These are phyloP conservation scores for Heliothis virescens DNA, from an alignment of 1,140 invertebrate species.

Conservation along the genomic window DNA sequence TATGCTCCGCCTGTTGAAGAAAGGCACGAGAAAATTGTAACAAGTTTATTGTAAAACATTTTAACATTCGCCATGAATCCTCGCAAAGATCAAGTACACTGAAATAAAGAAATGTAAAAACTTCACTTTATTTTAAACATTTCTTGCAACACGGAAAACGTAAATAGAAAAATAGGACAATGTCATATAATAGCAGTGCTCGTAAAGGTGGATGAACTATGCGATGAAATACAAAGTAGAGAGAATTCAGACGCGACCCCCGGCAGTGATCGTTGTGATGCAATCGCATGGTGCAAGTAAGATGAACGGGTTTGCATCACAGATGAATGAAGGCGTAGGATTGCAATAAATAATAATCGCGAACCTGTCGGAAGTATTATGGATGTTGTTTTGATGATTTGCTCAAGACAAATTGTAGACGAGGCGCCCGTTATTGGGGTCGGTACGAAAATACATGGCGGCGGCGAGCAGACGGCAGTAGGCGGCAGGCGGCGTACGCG, in stretches of 20 bases:
- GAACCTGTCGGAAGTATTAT: slow-evolving; percentile 66
- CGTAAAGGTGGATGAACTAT: slow-evolving; percentile 36
- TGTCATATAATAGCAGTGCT: slow-evolving; percentile 35
- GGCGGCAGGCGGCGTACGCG: slow-evolving; percentile 82
- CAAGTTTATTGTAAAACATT: slow-evolving; percentile 26
- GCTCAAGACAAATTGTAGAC: slow-evolving; percentile 83
- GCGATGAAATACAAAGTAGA: slow-evolving; percentile 9
- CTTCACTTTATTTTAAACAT: slow-evolving; percentile 23
- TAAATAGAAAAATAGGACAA: slow-evolving; percentile 43
- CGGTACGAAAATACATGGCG: slow-evolving; percentile 83
- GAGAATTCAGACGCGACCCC: not conserved
- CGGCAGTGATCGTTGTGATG: not conserved
- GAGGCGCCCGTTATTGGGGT: slow-evolving; percentile 81
- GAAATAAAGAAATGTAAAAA: slow-evolving; percentile 23
- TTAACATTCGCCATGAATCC: slow-evolving; percentile 8
- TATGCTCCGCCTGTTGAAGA: not conserved
- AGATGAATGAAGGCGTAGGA: slow-evolving; percentile 56
- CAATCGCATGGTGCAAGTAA: slow-evolving; percentile 10
- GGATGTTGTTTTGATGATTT: slow-evolving; percentile 79
- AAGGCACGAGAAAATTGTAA: not conserved
- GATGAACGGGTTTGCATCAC: slow-evolving; percentile 17
- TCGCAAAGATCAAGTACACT: slow-evolving; percentile 34
- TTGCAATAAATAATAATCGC: slow-evolving; percentile 62
- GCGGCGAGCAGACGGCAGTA: slow-evolving; percentile 74
- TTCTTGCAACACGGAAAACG: slow-evolving; percentile 31